A percentile compares a stretch with the other conserved stretches of the same genome.
phyloP scores from a whole-genome alignment of 2,888 invertebrate genomes.

The Esperia sulphurella region DNA sequence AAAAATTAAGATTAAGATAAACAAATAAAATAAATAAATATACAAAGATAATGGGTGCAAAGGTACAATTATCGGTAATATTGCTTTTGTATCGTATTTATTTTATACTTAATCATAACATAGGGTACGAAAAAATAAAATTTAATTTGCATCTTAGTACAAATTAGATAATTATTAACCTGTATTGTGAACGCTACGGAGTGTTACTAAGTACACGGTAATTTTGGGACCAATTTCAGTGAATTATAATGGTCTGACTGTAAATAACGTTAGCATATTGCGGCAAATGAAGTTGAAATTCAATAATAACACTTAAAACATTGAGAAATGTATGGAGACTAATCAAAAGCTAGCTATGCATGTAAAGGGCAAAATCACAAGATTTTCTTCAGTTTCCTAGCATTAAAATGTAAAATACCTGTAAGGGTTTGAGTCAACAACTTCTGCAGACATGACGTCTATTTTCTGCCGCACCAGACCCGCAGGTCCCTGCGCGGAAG shows the following conservation, averaged over 20 bases:
- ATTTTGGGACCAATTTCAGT: neutral
- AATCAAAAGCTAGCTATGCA: neutral
- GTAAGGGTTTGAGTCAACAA: conserved; percentile 98
- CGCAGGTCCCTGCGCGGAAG: conserved; percentile 57
- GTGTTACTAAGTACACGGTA: neutral
- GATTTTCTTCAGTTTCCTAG: neutral
- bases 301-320: neutral
- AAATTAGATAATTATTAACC: too few relatives aligned
- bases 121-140: too few relatives aligned
- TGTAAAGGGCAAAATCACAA: neutral
- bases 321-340: neutral
- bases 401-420: conserved; percentile 78
- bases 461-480: conserved; percentile 85
- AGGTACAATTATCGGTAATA: too few relatives aligned
- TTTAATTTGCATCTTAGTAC: too few relatives aligned
- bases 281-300: neutral
- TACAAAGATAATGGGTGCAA: too few relatives aligned
- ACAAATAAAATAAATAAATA: too few relatives aligned
- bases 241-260: neutral
- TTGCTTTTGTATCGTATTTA: too few relatives aligned
- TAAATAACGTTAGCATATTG: neutral
- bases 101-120: too few relatives aligned
- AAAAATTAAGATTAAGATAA: too few relatives aligned
- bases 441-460: conserved; percentile 95
- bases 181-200: too few relatives aligned